Evolutionary conservation across 2,113 vertebrate genomes (phyloP).

Genomic region (Clarias batrachus): DNA sequence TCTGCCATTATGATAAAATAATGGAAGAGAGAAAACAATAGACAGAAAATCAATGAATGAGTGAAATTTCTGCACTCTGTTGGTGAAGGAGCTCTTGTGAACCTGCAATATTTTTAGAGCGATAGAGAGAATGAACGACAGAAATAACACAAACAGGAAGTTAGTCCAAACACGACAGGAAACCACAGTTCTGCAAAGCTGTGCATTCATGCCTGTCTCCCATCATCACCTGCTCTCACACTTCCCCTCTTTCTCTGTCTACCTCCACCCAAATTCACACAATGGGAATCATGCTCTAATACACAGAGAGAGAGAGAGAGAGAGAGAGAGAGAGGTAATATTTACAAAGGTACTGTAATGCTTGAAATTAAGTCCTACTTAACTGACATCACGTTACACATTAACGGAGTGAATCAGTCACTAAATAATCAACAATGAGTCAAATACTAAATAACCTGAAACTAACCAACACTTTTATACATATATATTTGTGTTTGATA

Average conservation of each 20-base stretch:
- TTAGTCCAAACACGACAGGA: constrained; percentile 65
- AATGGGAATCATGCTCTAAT: background rate
- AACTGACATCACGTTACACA: background rate
- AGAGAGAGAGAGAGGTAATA: background rate
- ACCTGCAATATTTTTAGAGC: constrained; percentile 51
- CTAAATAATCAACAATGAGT: background rate
- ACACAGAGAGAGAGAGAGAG: background rate
- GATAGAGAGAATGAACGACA: constrained; percentile 44
- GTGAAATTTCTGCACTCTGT: background rate
- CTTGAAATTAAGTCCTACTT: background rate
- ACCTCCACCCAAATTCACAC: background rate
- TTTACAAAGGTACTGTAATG: no score
- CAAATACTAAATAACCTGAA: background rate
- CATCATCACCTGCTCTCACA: constrained; percentile 44
- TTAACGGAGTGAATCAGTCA: background rate
- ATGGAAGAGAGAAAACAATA: background rate
- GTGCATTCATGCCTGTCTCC: constrained; percentile 51
- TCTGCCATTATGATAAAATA: background rate
- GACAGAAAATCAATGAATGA: constrained; percentile 10
- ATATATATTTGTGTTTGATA: background rate
- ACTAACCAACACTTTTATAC: background rate
- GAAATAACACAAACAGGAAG: constrained; percentile 75
- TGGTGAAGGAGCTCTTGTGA: background rate
- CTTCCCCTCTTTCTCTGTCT: constrained; percentile 24
- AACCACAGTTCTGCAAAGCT: constrained; percentile 66